Base-by-base conservation (phyloP, 1,140 invertebrate species). In the Lysiphlebus fabarum region DNA sequence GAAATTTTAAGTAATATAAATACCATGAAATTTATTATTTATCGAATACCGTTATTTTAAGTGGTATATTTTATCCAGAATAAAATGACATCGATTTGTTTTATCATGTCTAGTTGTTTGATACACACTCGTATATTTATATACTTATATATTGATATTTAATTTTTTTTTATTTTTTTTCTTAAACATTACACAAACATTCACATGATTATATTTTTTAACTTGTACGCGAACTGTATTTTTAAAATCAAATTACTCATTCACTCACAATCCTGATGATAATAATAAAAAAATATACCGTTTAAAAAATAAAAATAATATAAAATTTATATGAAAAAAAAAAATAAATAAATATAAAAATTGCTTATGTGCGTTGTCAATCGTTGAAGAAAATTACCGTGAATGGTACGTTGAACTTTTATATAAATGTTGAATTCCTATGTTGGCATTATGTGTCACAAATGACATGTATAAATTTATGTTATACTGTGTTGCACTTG, bases 181-280 rank as follows among this genome's bases (percentile, higher is more conserved):
- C n/a, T n/a, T 2, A 26, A 26, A 26, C 17, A 26, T 26, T 26
- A 26, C 17, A 26, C 17, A 26, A 26, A 26, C 17, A 26, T 40
- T 40, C 38, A 36, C 33, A 10, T 37, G 11, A 51, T 51, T 33
- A 38, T 51, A 36, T 37, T 51, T 37, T 36, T 38, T 12, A 36
- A 51, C 49, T 11, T 51, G 49, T 51, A 51, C 36, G 10, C 49
- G 49, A 26, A 26, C 36, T 51, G 34, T 51, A 38, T 38, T 33
- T 51, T n/a, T n/a, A 26, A 51, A 51, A 51, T 51, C n/a, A 51
- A 36, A 51, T 51, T 51, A n/a, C 49, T 38, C 12, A n/a, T n/a
- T 38, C 36, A 51, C 49, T 36, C 43, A 37, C 49, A 36, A 51
- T 51, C 14, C 49, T 36, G 17, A 26, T 26, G 17, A 26, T 26